These are phyloP conservation scores for Oncorhynchus keta DNA, from an alignment of 2,113 vertebrate genomes.

Conservation along the genomic window DNA sequence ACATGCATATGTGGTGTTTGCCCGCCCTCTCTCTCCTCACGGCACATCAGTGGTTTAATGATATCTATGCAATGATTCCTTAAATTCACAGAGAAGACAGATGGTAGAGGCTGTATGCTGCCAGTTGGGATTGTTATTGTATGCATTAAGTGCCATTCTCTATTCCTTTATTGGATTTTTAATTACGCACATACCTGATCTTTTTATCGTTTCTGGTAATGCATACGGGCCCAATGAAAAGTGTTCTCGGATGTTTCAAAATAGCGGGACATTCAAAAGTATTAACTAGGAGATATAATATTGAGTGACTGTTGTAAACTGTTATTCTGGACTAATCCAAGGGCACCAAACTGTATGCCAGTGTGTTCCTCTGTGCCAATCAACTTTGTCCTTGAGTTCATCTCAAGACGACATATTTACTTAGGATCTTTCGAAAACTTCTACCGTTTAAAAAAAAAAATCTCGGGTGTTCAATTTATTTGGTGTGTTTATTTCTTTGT, in stretches of 20 bases:
- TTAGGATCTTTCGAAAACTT: background rate
- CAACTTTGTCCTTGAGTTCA: conserved; percentile 16
- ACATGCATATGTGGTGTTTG: background rate
- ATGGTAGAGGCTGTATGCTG: conserved; percentile 40
- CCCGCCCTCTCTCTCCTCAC: background rate
- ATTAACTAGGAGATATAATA: conserved; percentile 5
- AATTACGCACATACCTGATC: background rate
- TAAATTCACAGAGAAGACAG: too few relatives aligned
- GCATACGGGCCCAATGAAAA: background rate
- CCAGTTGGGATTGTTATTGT: conserved; percentile 3
- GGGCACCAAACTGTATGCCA: background rate
- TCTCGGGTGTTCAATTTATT: too few relatives aligned
- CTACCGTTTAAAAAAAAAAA: background rate
- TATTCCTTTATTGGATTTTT: background rate
- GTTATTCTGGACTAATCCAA: conserved; percentile 42
- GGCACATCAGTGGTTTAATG: background rate
- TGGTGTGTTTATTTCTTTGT: conserved; percentile 11
- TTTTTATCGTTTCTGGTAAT: background rate
- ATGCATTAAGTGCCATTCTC: background rate
- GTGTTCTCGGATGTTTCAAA: background rate
- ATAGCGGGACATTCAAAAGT: background rate
- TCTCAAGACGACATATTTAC: background rate
- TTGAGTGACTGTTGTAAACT: conserved; percentile 33
- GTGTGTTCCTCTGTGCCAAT: conserved; percentile 54
- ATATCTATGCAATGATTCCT: conserved; percentile 65